phyloP scores from a whole-genome alignment of 2,888 invertebrate genomes.

The Griposia aprilina region DNA sequence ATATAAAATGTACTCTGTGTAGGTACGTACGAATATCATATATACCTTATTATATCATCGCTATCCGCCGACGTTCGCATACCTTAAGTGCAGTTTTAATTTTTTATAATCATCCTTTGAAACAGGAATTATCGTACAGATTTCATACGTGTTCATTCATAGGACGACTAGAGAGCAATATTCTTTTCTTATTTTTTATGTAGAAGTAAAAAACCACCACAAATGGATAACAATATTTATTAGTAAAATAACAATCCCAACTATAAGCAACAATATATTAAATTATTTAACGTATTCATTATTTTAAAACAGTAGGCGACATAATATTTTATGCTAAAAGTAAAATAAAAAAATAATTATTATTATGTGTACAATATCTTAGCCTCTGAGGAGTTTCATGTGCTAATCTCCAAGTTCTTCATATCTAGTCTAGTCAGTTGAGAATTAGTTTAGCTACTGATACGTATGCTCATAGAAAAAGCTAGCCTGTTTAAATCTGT shows the following conservation, averaged over 20 bases:
- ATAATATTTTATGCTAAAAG: conserved; percentile 1
- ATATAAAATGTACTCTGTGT: too few species aligned
- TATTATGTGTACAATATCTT: neutral
- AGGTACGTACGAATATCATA: too few species aligned
- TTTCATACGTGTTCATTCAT: neutral
- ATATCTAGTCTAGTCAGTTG: neutral
- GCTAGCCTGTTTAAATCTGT: neutral
- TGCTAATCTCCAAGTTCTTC: neutral
- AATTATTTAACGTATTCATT: neutral
- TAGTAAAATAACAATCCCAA: conserved; percentile 8
- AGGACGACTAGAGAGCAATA: neutral
- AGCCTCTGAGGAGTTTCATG: neutral
- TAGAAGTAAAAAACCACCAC: neutral
- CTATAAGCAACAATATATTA: neutral
- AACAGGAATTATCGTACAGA: neutral
- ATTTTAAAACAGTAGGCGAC: neutral
- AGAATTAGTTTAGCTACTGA: neutral
- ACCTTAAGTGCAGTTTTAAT: too few species aligned
- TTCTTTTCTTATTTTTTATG: neutral
- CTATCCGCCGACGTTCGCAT: too few species aligned
- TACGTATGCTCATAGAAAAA: neutral
- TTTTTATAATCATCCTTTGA: neutral
- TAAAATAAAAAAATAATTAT: neutral
- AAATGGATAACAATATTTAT: conserved; percentile 12
- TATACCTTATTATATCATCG: too few species aligned